A percentile compares a stretch with the other conserved stretches of the same genome.
Conservation (phyloP, 2,797 vertebrate genomes). For the Hipposideros larvatus region DNA sequence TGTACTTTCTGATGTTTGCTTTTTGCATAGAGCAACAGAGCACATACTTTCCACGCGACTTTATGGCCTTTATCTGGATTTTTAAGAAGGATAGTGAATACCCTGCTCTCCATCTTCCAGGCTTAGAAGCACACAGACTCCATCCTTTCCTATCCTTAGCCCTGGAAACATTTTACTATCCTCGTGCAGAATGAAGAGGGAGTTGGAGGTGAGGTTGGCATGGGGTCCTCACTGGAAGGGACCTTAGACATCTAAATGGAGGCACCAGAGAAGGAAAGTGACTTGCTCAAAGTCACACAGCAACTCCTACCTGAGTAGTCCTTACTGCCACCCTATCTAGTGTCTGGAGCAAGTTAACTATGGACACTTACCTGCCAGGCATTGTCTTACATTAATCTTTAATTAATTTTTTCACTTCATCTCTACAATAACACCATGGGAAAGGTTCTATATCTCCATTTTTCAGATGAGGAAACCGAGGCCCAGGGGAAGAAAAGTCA, state of each 20-base stretch:
- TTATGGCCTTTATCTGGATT: neutral
- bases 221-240: neutral
- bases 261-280: neutral
- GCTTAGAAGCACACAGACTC: neutral
- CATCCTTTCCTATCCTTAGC: neutral
- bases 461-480: constrained; percentile 39
- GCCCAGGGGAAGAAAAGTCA: constrained; percentile 10
- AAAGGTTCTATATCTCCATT: neutral
- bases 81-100: neutral
- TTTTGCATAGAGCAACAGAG: neutral
- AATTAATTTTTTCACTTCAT: neutral
- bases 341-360: neutral
- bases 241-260: neutral
- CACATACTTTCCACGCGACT: neutral
- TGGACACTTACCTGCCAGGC: neutral
- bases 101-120: neutral
- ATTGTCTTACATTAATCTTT: neutral
- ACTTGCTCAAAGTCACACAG: neutral
- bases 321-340: neutral
- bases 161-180: neutral
- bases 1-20: neutral
- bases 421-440: neutral
- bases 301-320: neutral
- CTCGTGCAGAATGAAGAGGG: neutral
- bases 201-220: neutral